Base-by-base conservation (phyloP, 2,797 vertebrate species). In the Eleutherodactylus coqui region DNA sequence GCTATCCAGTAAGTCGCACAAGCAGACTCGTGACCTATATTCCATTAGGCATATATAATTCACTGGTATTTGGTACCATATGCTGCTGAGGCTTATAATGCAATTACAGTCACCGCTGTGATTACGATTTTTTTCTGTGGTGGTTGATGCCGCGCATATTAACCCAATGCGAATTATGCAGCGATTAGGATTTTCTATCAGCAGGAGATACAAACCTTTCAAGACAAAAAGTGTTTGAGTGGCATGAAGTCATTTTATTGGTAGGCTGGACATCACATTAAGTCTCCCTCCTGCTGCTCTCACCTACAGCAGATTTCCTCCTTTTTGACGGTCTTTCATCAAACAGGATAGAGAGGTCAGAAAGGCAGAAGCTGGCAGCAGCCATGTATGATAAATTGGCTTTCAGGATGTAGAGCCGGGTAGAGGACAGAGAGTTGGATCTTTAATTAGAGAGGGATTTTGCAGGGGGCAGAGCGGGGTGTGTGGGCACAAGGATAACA, bases 321-420 rank as follows among this genome's bases (percentile, higher is more conserved):
- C 60, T 53, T 10, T 82, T 41, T 27, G 51, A 47, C 38, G 34
- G 58, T 38, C 81, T 72, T 87, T 78, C 49, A 83, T 83, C 51
- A 62, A 72, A 79, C 32, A 75, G 38, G 47, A 76, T 73, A 43
- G 60, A 87, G 75, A 83, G 81, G 75, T 79, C 53, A 87, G 51
- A 64, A n/a, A 38, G 70, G 89, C 88, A 88, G 90, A 88, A 83
- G 34, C 83, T 89, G 89, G 49, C 79, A 58, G 2, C 73, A 29
- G 43, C 62, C 43, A n/a, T 67, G 85, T 8, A 19, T 38, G 75
- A 87, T 85, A 36, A 41, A 83, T 87, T 87, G 81, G 67, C 67
- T 87, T 64, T 83, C 16, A 72, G 53, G n/a, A 32, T 43, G n/a
- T 60, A 70, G 51, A 73, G 67, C 76, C 24, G 76, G 10, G 67